Percentiles rank a stretch among this genome's conserved stretches.
phyloP scores from a whole-genome alignment of 2,797 vertebrate species.

The Sciaenops ocellatus region DNA sequence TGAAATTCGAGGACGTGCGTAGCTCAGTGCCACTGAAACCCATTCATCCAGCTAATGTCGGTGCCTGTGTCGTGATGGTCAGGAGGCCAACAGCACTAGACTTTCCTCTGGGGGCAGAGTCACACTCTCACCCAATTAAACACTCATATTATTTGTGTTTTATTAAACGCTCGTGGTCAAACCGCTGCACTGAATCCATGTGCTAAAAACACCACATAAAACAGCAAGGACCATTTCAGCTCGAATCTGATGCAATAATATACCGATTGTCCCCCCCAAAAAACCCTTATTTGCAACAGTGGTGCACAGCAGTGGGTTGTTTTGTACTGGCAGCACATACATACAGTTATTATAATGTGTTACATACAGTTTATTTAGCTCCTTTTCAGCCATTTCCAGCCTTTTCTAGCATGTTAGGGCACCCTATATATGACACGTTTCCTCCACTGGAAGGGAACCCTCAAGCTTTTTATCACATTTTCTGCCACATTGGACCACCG shows the following conservation, averaged over 20 bases:
- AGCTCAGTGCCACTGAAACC: constrained; percentile 7
- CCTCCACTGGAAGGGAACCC: background rate
- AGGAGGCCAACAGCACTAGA: constrained; percentile 11
- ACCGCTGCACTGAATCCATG: background rate
- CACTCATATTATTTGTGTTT: constrained; percentile 5
- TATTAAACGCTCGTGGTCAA: background rate
- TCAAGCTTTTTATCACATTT: no score
- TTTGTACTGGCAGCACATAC: background rate
- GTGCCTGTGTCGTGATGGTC: constrained; percentile 16
- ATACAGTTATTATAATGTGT: background rate
- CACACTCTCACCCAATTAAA: constrained; percentile 34
- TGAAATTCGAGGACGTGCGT: background rate
- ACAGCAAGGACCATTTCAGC: background rate
- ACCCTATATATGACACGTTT: background rate
- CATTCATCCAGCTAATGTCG: constrained; percentile 1
- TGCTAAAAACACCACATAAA: background rate
- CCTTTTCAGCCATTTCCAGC: background rate
- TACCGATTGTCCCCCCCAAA: background rate
- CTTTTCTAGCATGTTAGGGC: background rate
- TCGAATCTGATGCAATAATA: background rate
- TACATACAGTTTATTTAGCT: background rate
- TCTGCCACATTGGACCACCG: no score
- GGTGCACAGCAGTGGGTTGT: background rate
- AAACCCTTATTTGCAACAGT: background rate
- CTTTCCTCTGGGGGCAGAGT: background rate